These are phyloP conservation scores for Cerceris ruficornis DNA, from an alignment of 2,888 invertebrate species.

Conservation along the genomic window DNA sequence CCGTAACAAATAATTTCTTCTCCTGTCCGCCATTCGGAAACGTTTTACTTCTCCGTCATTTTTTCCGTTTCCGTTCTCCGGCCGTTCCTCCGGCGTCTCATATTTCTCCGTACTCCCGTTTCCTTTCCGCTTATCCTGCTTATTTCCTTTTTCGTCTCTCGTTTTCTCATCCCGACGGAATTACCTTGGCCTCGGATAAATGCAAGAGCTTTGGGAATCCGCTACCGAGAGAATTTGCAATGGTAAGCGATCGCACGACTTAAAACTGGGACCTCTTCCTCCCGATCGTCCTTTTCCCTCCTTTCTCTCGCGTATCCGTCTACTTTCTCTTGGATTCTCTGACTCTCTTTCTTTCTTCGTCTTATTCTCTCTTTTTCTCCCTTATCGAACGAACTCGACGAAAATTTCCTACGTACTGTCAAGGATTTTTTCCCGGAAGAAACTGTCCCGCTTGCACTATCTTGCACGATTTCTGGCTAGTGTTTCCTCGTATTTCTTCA, in stretches of 20 bases:
- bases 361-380: too few relatives aligned
- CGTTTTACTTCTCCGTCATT: conserved; percentile 29
- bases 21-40: conserved; percentile 7
- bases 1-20: conserved; percentile 9
- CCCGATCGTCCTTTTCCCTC: conserved; percentile 1
- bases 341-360: too few relatives aligned
- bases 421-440: too few relatives aligned
- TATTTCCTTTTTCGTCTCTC: conserved; percentile 30
- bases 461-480: too few relatives aligned
- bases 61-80: conserved; percentile 31
- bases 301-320: neutral
- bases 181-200: conserved; percentile 54
- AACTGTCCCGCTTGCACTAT: too few relatives aligned
- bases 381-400: too few relatives aligned
- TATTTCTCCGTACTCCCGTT: conserved; percentile 33
- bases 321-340: too few relatives aligned
- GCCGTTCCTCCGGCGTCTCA: conserved; percentile 9
- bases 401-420: too few relatives aligned
- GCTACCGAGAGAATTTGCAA: conserved; percentile 56
- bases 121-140: conserved; percentile 35
- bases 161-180: conserved; percentile 25
- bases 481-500: too few relatives aligned
- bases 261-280: conserved; percentile 37
- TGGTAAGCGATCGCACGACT: conserved; percentile 55
- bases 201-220: conserved; percentile 47